Conservation (phyloP, 2,888 invertebrate species). For the Drosophila tanythrix region DNA sequence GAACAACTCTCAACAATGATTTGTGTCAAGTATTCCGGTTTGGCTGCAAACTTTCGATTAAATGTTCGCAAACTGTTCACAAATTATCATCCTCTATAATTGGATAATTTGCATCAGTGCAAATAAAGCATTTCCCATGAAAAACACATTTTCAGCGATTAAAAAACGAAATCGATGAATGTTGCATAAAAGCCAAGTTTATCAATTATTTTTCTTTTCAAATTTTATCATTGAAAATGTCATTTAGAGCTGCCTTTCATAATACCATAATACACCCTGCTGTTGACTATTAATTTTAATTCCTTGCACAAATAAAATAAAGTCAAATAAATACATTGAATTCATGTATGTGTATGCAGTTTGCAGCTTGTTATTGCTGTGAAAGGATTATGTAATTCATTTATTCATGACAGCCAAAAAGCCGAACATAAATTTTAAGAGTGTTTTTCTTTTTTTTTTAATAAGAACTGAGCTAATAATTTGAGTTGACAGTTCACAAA, state of each 20-base stretch:
- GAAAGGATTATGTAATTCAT: neutral
- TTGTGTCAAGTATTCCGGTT: neutral
- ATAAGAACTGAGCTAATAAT: neutral
- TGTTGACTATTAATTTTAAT: neutral
- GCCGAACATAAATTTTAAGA: neutral
- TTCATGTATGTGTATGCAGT: neutral
- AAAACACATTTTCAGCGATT: neutral
- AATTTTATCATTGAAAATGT: neutral
- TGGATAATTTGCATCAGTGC: slow-evolving; percentile 15
- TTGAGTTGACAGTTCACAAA: neutral
- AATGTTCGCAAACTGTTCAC: slow-evolving; percentile 21
- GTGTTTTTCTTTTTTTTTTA: neutral
- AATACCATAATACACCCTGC: neutral
- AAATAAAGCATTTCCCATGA: slow-evolving; percentile 23
- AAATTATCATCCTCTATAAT: neutral
- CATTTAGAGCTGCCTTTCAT: neutral
- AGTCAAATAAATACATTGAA: slow-evolving; percentile 22
- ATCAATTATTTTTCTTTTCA: slow-evolving; percentile 23
- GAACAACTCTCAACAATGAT: neutral
- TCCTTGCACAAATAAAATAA: slow-evolving; percentile 1
- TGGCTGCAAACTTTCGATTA: slow-evolving; percentile 29
- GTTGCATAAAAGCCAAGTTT: neutral
- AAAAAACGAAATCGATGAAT: slow-evolving; percentile 20
- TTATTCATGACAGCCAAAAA: slow-evolving; percentile 6
- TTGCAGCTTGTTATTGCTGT: neutral